Evolutionary conservation across 2,888 invertebrate species (phyloP).

Genomic region (Trilocha varians): DNA sequence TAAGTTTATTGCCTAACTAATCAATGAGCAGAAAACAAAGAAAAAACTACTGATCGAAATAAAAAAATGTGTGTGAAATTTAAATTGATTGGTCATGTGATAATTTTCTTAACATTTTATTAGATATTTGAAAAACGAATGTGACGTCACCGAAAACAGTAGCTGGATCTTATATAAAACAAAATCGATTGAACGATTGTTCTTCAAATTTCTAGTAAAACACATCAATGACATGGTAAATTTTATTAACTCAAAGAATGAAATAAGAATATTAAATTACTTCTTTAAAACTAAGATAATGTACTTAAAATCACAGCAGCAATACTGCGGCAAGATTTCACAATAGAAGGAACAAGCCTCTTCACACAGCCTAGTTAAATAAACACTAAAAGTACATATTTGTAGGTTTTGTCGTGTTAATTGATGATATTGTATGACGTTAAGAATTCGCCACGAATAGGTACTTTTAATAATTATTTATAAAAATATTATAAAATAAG

Average conservation of each 20-base stretch:
- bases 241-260: not conserved
- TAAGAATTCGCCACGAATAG: constrained; percentile 19
- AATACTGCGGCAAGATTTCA: constrained; percentile 45
- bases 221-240: not conserved
- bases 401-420: not conserved
- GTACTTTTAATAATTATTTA: constrained; percentile 34
- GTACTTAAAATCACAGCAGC: constrained; percentile 56
- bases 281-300: too few relatives aligned
- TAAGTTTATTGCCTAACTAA: too few relatives aligned
- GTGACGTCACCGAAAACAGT: too few relatives aligned
- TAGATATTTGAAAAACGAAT: not conserved
- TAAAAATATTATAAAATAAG: not conserved
- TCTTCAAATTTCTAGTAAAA: not conserved
- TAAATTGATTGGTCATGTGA: not conserved
- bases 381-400: constrained; percentile 5
- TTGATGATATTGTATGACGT: not conserved
- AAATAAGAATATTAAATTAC: not conserved
- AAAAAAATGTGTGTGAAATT: not conserved
- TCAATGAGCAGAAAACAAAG: not conserved
- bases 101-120: not conserved
- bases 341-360: constrained; percentile 5
- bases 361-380: constrained; percentile 5
- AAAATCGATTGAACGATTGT: not conserved
- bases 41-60: not conserved
- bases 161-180: not conserved